Conservation (phyloP, 37 sponge, comb jelly and placozoan species). For the Hormiphora californensis region DNA sequence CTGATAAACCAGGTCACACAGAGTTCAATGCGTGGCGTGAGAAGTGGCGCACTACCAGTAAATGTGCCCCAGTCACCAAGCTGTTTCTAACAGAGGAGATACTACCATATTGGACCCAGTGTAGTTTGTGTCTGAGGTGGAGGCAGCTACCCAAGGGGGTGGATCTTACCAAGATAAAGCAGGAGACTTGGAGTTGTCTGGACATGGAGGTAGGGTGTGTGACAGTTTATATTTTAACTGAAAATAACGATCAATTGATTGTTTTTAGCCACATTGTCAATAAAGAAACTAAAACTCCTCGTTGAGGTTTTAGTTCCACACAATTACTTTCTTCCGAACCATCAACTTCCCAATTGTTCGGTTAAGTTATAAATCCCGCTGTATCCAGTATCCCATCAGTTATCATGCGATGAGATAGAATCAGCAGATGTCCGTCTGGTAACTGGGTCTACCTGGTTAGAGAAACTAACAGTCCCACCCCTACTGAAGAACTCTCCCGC, state of each 20-base stretch:
- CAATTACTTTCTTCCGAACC: too few species aligned
- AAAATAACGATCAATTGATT: too few species aligned
- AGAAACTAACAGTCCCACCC: conserved; percentile 65
- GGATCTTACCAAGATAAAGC: not conserved
- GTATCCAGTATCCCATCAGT: not conserved
- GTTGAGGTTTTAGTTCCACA: not conserved
- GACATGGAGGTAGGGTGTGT: not conserved
- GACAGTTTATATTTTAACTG: not conserved
- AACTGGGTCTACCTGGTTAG: conserved; percentile 61
- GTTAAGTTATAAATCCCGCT: not conserved
- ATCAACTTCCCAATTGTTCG: not conserved
- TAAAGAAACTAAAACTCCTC: not conserved
- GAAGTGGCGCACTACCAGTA: conserved; percentile 6
- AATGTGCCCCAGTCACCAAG: conserved; percentile 18
- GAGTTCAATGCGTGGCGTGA: not conserved
- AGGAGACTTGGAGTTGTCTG: conserved; percentile 30
- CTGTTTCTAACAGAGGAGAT: conserved; percentile 42
- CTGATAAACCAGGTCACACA: conserved; percentile 5
- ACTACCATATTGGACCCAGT: conserved; percentile 28
- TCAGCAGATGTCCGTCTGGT: not conserved
- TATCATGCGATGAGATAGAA: not conserved
- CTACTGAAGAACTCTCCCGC: conserved; percentile 65
- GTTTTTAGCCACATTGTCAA: not conserved
- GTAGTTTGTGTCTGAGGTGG: not conserved
- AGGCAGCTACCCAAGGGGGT: not conserved